Percentiles rank a stretch among this genome's conserved stretches.
Conservation (phyloP, 2,113 vertebrate species). For the Rissa tridactyla region DNA sequence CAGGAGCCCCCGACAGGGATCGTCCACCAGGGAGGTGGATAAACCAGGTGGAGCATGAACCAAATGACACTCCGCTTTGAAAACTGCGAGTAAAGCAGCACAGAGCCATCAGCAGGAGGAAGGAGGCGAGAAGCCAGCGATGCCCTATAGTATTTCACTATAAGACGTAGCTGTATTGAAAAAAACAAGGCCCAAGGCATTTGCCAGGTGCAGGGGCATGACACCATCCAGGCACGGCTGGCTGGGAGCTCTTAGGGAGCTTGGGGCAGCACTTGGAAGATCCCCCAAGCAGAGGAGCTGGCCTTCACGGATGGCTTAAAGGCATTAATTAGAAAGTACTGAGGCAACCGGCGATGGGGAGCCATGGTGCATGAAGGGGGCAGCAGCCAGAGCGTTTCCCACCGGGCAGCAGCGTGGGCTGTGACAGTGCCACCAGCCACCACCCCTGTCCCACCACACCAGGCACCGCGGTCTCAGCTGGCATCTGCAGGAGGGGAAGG, state of each 20-base stretch:
- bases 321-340: not conserved
- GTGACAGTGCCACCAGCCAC: not conserved
- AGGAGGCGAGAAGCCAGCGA: not conserved
- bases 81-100: not conserved
- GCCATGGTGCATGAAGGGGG: rapidly evolving
- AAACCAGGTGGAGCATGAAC: not conserved
- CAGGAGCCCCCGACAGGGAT: not conserved
- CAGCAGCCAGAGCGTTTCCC: not conserved
- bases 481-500: not conserved
- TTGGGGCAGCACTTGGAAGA: not conserved
- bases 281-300: not conserved
- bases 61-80: not conserved
- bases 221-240: not conserved
- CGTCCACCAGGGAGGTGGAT: not conserved
- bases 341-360: not conserved
- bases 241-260: not conserved
- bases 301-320: not conserved
- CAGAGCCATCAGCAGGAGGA: not conserved
- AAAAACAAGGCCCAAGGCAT: not conserved
- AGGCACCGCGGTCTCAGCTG: rapidly evolving
- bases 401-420: not conserved
- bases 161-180: not conserved
- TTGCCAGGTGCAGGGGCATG: not conserved
- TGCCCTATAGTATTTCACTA: not conserved
- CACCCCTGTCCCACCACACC: rapidly evolving